Evolutionary conservation across 2,888 invertebrate genomes (phyloP).

Genomic region (Parochlus steinenii): DNA sequence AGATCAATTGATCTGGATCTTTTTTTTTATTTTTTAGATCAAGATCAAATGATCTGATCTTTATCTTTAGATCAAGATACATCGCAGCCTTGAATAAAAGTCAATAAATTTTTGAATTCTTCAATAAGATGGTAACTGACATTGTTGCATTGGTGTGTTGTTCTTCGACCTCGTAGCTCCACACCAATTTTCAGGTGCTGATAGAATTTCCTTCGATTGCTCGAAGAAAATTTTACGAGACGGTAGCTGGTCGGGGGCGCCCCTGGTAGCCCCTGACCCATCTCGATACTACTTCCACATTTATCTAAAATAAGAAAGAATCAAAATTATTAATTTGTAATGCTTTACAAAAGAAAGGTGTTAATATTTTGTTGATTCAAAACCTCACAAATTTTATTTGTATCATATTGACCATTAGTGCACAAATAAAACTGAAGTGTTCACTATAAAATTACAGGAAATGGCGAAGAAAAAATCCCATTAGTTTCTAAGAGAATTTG

Average conservation of each 20-base stretch:
- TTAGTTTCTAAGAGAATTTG: too few species aligned
- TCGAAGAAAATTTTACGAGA: constrained; percentile 18
- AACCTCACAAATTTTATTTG: too few species aligned
- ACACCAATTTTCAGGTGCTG: constrained; percentile 12
- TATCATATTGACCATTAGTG: too few species aligned
- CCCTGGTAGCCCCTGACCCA: constrained; percentile 21
- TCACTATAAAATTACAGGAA: too few species aligned
- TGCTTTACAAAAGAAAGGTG: too few species aligned
- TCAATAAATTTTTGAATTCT: constrained; percentile 1
- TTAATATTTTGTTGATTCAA: too few species aligned
- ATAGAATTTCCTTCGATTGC: constrained; percentile 15
- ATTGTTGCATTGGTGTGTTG: constrained; percentile 9
- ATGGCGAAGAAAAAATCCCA: too few species aligned
- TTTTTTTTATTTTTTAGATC: too few species aligned
- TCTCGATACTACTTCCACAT: constrained; percentile 20
- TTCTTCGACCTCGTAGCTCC: constrained; percentile 14
- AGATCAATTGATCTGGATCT: too few species aligned
- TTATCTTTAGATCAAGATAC: too few species aligned
- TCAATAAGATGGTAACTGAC: neutral
- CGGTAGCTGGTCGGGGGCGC: constrained; percentile 19
- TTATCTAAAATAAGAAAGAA: constrained; percentile 17
- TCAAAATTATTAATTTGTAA: neutral
- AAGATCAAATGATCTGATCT: too few species aligned
- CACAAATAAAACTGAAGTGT: too few species aligned
- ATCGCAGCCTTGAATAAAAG: constrained; percentile 2